A percentile compares a stretch with the other conserved stretches of the same genome.
These are phyloP conservation scores for Nephila pilipes DNA, from an alignment of 1,140 invertebrate genomes.

Conservation along the genomic window DNA sequence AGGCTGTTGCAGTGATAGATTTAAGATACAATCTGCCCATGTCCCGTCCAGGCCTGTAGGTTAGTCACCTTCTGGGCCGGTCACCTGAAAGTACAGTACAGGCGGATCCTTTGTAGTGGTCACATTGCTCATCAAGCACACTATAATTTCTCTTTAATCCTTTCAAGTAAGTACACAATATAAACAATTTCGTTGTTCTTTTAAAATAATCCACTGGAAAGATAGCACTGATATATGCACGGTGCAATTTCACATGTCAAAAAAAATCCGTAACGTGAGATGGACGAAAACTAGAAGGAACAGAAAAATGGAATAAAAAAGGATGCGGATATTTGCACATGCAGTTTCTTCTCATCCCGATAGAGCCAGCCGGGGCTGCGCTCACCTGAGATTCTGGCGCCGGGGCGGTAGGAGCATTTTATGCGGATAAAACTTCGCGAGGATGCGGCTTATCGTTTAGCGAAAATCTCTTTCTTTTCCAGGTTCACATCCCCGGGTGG, in stretches of 20 bases:
- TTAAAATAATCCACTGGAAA: slow-evolving; percentile 4
- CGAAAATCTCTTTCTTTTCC: not conserved
- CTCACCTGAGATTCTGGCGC: slow-evolving; percentile 61
- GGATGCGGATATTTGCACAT: slow-evolving; percentile 16
- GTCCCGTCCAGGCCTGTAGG: slow-evolving; percentile 66
- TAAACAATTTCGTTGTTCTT: not conserved
- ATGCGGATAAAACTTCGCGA: slow-evolving; percentile 54
- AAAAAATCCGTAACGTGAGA: not conserved
- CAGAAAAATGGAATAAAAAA: not conserved
- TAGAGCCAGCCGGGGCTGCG: slow-evolving; percentile 17
- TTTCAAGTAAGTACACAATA: no score
- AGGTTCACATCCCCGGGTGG: slow-evolving; percentile 14
- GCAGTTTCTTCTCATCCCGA: slow-evolving; percentile 42
- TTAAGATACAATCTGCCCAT: slow-evolving; percentile 60
- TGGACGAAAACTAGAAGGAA: not conserved
- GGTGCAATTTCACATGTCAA: not conserved
- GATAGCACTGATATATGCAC: not conserved
- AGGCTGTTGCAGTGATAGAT: slow-evolving; percentile 73
- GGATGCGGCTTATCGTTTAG: not conserved
- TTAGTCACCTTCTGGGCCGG: slow-evolving; percentile 56
- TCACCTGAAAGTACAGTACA: slow-evolving; percentile 73
- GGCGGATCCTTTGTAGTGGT: slow-evolving; percentile 42
- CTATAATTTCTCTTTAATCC: no score
- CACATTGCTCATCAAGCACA: slow-evolving; percentile 35
- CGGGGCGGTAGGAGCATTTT: slow-evolving; percentile 19